Percentiles rank a stretch among this genome's conserved stretches.
Conservation (phyloP, 2,888 invertebrate species). For the Neocrepidodera transversa region DNA sequence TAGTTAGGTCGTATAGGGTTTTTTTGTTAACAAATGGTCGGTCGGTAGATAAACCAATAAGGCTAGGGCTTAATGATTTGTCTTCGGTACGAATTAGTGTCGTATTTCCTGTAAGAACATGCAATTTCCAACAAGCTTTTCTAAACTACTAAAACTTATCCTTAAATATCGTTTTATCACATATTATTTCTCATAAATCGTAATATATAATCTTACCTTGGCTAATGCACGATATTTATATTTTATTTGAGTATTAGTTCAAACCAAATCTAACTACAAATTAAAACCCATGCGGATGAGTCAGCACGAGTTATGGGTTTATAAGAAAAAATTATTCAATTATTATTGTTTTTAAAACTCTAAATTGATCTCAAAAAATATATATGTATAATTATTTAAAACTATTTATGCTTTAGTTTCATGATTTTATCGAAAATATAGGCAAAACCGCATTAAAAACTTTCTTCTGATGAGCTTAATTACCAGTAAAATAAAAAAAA, state of each 20-base stretch:
- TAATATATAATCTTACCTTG: conserved; percentile 42
- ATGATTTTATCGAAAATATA: too few species aligned
- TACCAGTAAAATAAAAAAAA: too few species aligned
- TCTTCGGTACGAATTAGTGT: conserved; percentile 53
- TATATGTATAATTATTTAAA: too few species aligned
- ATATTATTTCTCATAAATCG: not conserved
- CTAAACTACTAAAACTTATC: conserved; percentile 56
- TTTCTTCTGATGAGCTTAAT: too few species aligned
- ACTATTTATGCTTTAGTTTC: too few species aligned
- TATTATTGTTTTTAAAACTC: too few species aligned
- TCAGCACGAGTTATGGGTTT: conserved; percentile 44
- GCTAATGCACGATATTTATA: conserved; percentile 44
- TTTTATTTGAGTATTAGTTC: conserved; percentile 41
- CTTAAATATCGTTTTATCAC: conserved; percentile 42
- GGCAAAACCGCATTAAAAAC: too few species aligned
- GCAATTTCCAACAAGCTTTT: conserved; percentile 60
- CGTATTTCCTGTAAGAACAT: conserved; percentile 61
- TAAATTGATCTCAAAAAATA: too few species aligned
- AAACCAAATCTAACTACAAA: conserved; percentile 52
- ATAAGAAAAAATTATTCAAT: conserved; percentile 8
- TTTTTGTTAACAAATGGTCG: conserved; percentile 42
- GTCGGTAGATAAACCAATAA: conserved; percentile 37
- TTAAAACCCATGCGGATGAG: conserved; percentile 56
- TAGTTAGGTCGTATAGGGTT: conserved; percentile 52
- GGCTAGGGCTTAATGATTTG: conserved; percentile 45